Percentiles rank a stretch among this genome's conserved stretches.
These are phyloP conservation scores for Cuniculus paca DNA, from an alignment of 2,797 vertebrate genomes.

Conservation along the genomic window DNA sequence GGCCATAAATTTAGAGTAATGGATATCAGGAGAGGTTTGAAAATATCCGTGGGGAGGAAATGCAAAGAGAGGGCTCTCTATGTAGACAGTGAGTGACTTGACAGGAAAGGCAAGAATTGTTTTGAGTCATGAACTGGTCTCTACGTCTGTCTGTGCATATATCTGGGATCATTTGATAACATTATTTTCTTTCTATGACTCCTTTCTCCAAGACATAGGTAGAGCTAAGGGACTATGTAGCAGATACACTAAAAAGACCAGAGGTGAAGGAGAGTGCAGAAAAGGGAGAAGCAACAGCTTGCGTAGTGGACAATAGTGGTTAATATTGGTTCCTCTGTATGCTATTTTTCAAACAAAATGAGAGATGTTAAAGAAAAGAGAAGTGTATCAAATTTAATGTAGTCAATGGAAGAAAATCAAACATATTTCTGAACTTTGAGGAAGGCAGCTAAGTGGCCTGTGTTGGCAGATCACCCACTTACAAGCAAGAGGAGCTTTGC, in stretches of 20 bases:
- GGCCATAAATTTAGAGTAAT: neutral
- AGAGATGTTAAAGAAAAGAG: constrained; percentile 26
- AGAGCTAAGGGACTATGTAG: neutral
- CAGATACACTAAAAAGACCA: neutral
- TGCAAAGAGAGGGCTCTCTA: neutral
- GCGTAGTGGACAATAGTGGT: neutral
- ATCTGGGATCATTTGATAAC: neutral
- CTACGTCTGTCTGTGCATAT: neutral
- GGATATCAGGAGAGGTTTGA: neutral
- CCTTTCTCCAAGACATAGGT: neutral
- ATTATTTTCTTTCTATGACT: neutral
- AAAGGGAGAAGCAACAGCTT: neutral
- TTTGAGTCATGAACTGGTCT: neutral
- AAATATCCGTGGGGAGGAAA: neutral
- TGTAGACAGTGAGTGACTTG: neutral
- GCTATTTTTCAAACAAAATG: neutral
- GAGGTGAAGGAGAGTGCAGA: neutral
- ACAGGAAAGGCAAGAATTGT: neutral
- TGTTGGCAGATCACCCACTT: neutral
- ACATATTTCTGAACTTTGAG: constrained; percentile 35
- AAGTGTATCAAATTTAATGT: neutral
- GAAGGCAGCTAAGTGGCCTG: neutral
- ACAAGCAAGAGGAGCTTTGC: neutral
- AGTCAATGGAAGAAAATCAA: neutral
- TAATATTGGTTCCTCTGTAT: neutral